Conservation (phyloP, 2,888 invertebrate genomes). For the Chymomyza amoena region DNA sequence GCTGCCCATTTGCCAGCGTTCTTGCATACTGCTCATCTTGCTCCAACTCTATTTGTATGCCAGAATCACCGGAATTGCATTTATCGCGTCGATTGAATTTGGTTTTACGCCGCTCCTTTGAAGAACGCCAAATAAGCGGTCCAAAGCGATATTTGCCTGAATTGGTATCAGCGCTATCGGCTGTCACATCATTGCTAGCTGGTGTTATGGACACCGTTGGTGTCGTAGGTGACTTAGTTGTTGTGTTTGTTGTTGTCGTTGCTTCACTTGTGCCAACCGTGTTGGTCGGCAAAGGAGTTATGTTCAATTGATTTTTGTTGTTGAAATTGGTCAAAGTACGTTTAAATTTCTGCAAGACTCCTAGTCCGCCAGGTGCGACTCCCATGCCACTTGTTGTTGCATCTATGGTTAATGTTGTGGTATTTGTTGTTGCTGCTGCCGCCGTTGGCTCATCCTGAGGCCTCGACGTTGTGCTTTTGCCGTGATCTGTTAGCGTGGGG, state of each 20-base stretch:
- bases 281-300: conserved; percentile 38
- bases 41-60: conserved; percentile 84
- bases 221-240: conserved; percentile 30
- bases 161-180: conserved; percentile 35
- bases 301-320: conserved; percentile 59
- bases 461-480: conserved; percentile 1
- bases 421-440: conserved; percentile 25
- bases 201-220: conserved; percentile 16
- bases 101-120: conserved; percentile 85
- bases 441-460: conserved; percentile 8
- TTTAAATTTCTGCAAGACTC: conserved; percentile 85
- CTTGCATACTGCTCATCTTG: conserved; percentile 76
- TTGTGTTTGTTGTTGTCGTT: conserved; percentile 6
- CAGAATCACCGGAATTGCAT: conserved; percentile 87
- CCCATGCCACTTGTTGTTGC: conserved; percentile 20
- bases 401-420: conserved; percentile 16
- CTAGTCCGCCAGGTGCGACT: conserved; percentile 47
- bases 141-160: conserved; percentile 82
- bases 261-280: conserved; percentile 22
- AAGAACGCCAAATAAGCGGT: conserved; percentile 85
- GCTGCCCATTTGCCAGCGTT: conserved; percentile 10
- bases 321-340: conserved; percentile 83
- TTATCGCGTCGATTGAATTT: conserved; percentile 85
- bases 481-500: conserved; percentile 74
- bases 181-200: neutral